These are phyloP conservation scores for Cotesia typhae DNA, from an alignment of 1,140 invertebrate genomes.

Conservation along the genomic window DNA sequence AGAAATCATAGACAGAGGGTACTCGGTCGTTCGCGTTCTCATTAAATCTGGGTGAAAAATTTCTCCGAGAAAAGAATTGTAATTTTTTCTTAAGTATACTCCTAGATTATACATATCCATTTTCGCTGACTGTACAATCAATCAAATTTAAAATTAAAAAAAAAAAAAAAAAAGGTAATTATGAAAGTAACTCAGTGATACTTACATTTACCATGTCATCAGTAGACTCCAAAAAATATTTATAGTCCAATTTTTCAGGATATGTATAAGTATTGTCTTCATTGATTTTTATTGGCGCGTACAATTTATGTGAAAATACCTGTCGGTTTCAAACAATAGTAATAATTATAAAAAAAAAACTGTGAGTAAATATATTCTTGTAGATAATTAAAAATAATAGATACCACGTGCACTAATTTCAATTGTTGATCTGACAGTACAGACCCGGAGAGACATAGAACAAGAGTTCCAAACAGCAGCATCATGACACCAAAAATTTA, in stretches of 20 bases:
- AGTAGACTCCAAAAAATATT: conserved; percentile 45
- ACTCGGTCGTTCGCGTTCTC: conserved; percentile 63
- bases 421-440: conserved; percentile 25
- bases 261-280: conserved; percentile 28
- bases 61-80: conserved; percentile 47
- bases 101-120: conserved; percentile 53
- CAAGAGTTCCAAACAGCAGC: not conserved
- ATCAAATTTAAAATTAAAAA: conserved; percentile 15
- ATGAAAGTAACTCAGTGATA: conserved; percentile 6
- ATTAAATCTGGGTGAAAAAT: conserved; percentile 58
- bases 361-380: not conserved
- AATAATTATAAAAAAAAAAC: not conserved
- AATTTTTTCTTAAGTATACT: conserved; percentile 48
- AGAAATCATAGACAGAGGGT: conserved; percentile 68
- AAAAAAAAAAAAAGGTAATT: conserved; percentile 1
- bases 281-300: conserved; percentile 42
- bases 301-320: conserved; percentile 49
- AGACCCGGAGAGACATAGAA: not conserved
- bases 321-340: conserved; percentile 33
- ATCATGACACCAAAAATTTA: not conserved
- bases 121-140: conserved; percentile 43
- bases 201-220: conserved; percentile 50
- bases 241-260: conserved; percentile 46
- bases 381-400: conserved; percentile 23
- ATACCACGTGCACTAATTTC: conserved; percentile 46